Base-by-base conservation (phyloP, 2,113 vertebrate species). In the Entosphenus tridentatus region DNA sequence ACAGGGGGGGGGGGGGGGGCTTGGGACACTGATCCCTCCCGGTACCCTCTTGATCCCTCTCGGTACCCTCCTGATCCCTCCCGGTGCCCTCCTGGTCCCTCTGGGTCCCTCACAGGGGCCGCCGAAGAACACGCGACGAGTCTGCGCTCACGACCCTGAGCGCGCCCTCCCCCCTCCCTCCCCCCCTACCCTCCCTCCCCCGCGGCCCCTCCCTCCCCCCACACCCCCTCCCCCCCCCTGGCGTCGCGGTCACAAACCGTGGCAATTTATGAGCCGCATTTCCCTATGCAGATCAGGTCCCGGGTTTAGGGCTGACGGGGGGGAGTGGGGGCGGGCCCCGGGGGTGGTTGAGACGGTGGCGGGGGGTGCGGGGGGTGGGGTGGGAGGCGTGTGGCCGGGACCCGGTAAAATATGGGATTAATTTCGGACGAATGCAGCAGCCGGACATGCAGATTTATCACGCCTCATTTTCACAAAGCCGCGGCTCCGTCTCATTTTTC, bases 361-460 rank as follows among this genome's bases (percentile, higher is more conserved):
- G 62, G 62, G 18, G 62, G 18, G 18, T 14, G 18, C 18, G 18
- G 2, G 21, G 21, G 62, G 18, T 16, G 62, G 62, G 62, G 62
- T 65, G 62, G 14, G 18, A 18, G 62, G 14, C n/a, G 62, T 18
- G 14, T 16, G 62, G 62, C 62, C n/a, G 10, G 62, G 18, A 18
- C 18, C 62, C 62, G 62, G 62, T 65, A 65, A 65, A 65, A 65
- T n/a, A 65, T 65, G 62, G 62, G 14, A n/a, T 65, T 65, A 65
- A 65, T 65, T 65, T 65, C 62, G 62, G 62, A 65, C 62, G 62
- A 65, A 65, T 65, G 62, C 62, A 65, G 62, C 18, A 18, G 73
- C 78, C 73, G 75, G 73, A 77, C 78, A 79, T 80, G 79, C 81
- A 81, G 80, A 82, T 82, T 81, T 79, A 82, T 83, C 77, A 80